Evolutionary conservation across 2,113 vertebrate species (phyloP), one percentile per base, ranked within the genome.

Genomic region (Pseudorectes ferrugineus): DNA sequence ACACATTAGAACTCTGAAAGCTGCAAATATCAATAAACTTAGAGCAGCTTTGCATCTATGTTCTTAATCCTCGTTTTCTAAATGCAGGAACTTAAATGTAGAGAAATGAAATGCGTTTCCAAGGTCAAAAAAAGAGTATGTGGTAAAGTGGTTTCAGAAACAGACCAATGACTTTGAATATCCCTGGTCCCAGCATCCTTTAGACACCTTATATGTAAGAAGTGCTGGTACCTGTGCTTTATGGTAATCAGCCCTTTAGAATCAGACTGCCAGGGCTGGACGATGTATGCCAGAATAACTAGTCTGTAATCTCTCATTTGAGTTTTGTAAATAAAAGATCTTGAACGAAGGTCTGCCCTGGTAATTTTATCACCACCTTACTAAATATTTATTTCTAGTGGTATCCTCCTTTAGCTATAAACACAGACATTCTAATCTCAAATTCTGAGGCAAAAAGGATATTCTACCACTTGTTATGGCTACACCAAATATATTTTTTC

Each of bases 381-480:
- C 57, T 78, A 95, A 96, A 95, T 86, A 78, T 85, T 93, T 94
- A 85, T 72, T 91, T 86, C 73, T 84, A 92, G 55, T 40, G 55
- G 31, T 67, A 87, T 89, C 36, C 31, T 88, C 49, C 46, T 81
- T 81, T 81, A 86, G 38, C 48, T 93, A 31, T 80, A 88, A 92
- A 94, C 74, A 91, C 3, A 88, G 73, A 78, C 65, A 81, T 63
- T 91, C 68, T 89, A 55, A 92, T 92, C 76, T 95, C 52, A 89
- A 80, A 67, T 95, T 95, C 42, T 68, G 61, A 91, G 73, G 81
- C 52, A 85, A 72, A 85, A 89, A 21, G 22, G 45, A 59, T 91
- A 59, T 72, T 93, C 55, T 74, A 51, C 43, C 70, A 63, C 48
- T 91, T 93, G 65, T 87, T 93, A 81, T 68, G 80, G 45, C 81